Evolutionary conservation across 1,140 invertebrate species (phyloP).

Genomic region (Drosophila carrolli): DNA sequence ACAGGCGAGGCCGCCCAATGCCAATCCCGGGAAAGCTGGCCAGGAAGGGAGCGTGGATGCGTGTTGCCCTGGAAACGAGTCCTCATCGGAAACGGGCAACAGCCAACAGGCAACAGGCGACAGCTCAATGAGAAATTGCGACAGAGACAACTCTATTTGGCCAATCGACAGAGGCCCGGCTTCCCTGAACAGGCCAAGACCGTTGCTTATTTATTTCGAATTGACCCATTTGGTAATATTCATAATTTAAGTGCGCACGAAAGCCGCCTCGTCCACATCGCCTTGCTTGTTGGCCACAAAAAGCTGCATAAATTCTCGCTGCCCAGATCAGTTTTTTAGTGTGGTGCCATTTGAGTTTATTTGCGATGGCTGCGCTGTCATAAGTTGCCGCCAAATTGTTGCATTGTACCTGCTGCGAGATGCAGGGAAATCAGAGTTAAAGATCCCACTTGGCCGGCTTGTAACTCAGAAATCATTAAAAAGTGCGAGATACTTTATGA

Average conservation of each 20-base stretch:
- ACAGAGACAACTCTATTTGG: conserved; percentile 80
- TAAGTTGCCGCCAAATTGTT: conserved; percentile 84
- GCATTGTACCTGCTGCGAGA: conserved; percentile 79
- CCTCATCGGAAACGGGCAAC: conserved; percentile 9
- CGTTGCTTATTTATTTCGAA: conserved; percentile 82
- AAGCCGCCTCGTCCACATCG: conserved; percentile 53
- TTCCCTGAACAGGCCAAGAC: conserved; percentile 14
- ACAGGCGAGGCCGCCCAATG: conserved; percentile 62
- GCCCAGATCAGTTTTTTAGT: conserved; percentile 58
- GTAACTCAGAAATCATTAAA: conserved; percentile 83
- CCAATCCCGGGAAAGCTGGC: conserved; percentile 15
- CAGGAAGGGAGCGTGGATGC: not conserved
- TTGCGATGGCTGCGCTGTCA: conserved; percentile 70
- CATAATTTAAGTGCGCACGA: conserved; percentile 80
- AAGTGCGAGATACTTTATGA: conserved; percentile 82
- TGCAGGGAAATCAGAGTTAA: conserved; percentile 42
- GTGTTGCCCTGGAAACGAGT: conserved; percentile 38
- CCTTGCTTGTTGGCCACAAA: conserved; percentile 31
- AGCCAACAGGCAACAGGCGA: conserved; percentile 28
- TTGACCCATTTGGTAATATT: conserved; percentile 84
- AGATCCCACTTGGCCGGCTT: conserved; percentile 45
- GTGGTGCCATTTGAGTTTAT: conserved; percentile 64
- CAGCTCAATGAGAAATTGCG: conserved; percentile 79
- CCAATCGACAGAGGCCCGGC: conserved; percentile 17
- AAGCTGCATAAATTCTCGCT: conserved; percentile 76